Conservation (phyloP, 2,113 vertebrate genomes). For the Cardinalis cardinalis region DNA sequence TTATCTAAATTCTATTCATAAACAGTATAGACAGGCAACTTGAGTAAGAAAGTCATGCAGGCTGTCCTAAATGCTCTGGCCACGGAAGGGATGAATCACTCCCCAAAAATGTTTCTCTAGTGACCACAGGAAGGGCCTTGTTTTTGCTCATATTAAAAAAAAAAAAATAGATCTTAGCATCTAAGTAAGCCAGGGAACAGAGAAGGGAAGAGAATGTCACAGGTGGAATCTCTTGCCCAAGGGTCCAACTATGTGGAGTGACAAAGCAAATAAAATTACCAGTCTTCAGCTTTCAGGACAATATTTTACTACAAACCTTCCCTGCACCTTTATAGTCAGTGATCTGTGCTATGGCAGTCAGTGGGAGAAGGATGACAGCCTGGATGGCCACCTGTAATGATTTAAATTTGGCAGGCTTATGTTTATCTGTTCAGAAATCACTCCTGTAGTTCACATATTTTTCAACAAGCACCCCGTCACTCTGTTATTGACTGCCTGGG, state of each 20-base stretch:
- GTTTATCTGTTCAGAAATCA: background rate
- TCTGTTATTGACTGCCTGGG: background rate
- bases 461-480: background rate
- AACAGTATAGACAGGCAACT: background rate
- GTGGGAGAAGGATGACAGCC: background rate
- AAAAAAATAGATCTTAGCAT: background rate
- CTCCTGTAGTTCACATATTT: background rate
- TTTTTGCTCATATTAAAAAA: background rate
- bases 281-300: background rate
- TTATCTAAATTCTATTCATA: background rate
- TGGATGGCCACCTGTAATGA: background rate
- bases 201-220: background rate
- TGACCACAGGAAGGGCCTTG: background rate
- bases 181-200: background rate
- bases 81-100: background rate
- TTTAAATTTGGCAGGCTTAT: background rate
- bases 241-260: background rate
- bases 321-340: background rate
- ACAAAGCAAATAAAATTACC: background rate
- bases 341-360: background rate
- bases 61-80: background rate
- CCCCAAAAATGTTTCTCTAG: background rate
- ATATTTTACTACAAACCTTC: background rate
- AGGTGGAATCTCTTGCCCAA: background rate
- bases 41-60: background rate